Base-by-base conservation (phyloP, 2,888 invertebrate genomes). In the Agrochola lota region DNA sequence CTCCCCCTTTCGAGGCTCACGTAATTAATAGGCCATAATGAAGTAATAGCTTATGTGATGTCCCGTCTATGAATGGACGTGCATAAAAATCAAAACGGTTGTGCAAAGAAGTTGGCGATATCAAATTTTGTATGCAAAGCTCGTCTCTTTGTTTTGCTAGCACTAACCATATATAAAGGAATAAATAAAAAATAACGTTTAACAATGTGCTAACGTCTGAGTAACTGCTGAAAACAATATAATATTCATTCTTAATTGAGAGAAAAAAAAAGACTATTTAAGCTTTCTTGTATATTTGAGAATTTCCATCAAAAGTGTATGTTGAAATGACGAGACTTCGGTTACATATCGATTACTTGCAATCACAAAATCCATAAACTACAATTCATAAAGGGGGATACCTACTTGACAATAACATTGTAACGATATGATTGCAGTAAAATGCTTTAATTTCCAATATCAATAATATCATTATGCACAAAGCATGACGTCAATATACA, bases 191-290 rank as follows among this genome's bases (percentile, higher is more conserved):
- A 75, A 76, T 77, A 87, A 82, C 57, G 68, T 85, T 85, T 92
- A 92, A 91, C 88, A 88, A 84, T 89, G 89, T 91, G 90, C 92
- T 93, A 92, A 93, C 90, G 72, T 74, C 69, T 62, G 46, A 78
- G 68, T 86, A 84, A 77, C 62, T 67, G 64, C 71, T 59, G 74
- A 80, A 84, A 87, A 81, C 77, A 77, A 81, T 83, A 77, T 88
- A 85, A 89, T 88, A 83, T 89, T 91, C 83, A 89, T 92, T 93
- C 90, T 91, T 91, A 68, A 73, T 74, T 57, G 91, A 91, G 88
- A 84, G 3, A 88, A 87, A 79, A 89, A 87, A 78, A 84, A 71
- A 87, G 85, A 88, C 77, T 12, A 15, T 62, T 49, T 57, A 43
- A 89, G 35, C 86, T 88, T 88, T 83, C 71, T 85, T 74, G 23